Percentiles rank a stretch among this genome's conserved stretches.
These are phyloP conservation scores for Arenaria interpres DNA, from an alignment of 2,113 vertebrate species.

Conservation along the genomic window DNA sequence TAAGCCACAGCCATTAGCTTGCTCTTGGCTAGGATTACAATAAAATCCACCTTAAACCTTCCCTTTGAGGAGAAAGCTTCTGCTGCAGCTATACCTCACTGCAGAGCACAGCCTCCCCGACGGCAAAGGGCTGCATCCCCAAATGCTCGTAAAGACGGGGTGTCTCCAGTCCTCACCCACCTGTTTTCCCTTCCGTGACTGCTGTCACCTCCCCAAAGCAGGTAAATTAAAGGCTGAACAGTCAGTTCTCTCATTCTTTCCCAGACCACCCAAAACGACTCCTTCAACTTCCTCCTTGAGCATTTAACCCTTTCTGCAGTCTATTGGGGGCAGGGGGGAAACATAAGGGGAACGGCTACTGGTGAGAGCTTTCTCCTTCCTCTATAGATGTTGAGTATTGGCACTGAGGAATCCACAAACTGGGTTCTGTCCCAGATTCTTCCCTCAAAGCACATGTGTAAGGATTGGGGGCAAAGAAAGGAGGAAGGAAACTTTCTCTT, in stretches of 20 bases:
- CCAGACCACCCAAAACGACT: slow-evolving; percentile 48
- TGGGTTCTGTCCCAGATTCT: not conserved
- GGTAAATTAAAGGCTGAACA: slow-evolving; percentile 43
- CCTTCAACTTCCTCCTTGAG: not conserved
- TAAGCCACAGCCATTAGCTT: not conserved
- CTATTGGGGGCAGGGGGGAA: not conserved
- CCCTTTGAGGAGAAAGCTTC: not conserved
- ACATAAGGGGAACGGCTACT: not conserved
- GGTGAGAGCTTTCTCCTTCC: not conserved
- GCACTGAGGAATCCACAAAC: not conserved
- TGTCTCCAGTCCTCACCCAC: not conserved
- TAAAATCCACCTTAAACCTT: slow-evolving; percentile 3
- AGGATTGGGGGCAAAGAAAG: not conserved
- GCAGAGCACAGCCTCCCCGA: not conserved
- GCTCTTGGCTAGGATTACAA: not conserved
- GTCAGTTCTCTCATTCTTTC: slow-evolving; percentile 27
- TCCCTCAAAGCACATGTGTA: not conserved
- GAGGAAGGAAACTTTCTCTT: not conserved
- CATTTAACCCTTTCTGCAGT: slow-evolving; percentile 40
- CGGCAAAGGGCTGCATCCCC: not conserved
- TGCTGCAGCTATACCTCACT: not conserved
- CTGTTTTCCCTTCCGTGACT: slow-evolving; percentile 7
- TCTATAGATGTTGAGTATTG: not conserved
- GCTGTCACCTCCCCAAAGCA: not conserved
- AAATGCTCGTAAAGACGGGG: not conserved